Evolutionary conservation across 2,888 invertebrate genomes (phyloP), one percentile per base, ranked within the genome.

Genomic region (Xestia ashworthii): DNA sequence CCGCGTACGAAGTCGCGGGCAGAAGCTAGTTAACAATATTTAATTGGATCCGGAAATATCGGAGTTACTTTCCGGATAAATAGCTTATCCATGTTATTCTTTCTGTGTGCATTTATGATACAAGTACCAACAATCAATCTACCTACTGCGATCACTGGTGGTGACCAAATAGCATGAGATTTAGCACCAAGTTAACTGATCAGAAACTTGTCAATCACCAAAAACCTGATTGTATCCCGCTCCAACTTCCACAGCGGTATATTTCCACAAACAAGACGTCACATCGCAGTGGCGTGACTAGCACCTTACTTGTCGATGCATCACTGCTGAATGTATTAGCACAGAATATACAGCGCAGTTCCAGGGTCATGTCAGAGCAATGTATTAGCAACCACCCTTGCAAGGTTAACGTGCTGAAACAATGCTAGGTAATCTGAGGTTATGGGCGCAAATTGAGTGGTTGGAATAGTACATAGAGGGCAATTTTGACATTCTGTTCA

Each of bases 231-330:
- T 3, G 16, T 44, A 3, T 22, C 32, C 72, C 41, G 72, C 38
- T 32, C n/a, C n/a, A 32, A 44, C 5, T 19, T 32, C 1, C 1
- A 5, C 0, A 8, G 16, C 1, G 16, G 62, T 78, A 55, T 78
- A 32, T 75, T 84, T 71, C 12, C 70, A 66, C n/a, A 81, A 32
- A 12, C 71, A 67, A 74, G 78, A 85, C 70, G 64, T 68, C 72
- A 84, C 69, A 66, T 70, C 60, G 41, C 58, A 80, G 65, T 81
- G 69, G 74, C 72, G 85, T 62, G 75, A 75, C 82, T 75, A 81
- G 81, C 81, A 78, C 70, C 84, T 75, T 71, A 82, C 74, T 85
- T 84, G 73, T 62, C 50, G 72, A 77, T 81, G 83, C 74, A 77
- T 81, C 72, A 67, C 71, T 48, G 44, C 60, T 41, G 85, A 50